Base-by-base conservation (phyloP, 2,888 invertebrate genomes). In the Pachydiplax longipennis region DNA sequence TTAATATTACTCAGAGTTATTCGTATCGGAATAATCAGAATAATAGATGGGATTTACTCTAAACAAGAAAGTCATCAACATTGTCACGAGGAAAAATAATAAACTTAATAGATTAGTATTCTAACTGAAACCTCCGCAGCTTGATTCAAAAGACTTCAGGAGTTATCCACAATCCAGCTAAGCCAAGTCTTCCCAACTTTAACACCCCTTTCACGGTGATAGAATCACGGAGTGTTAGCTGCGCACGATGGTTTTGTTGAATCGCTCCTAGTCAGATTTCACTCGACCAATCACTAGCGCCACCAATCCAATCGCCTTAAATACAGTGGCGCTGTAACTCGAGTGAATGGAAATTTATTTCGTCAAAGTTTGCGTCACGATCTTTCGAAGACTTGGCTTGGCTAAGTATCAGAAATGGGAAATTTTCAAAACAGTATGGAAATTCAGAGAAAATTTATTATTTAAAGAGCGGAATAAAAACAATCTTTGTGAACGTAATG, bases 21-120 rank as follows among this genome's bases (percentile, higher is more conserved):
- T 93, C 92, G 96, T 96, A 95, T 96, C 96, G 92, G 96, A 96
- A 93, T 96, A 96, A 94, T 96, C 96, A 90, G 96, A 96, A 93
- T 96, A 96, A 94, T 96, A 96, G 93, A 96, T 96, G 91, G 96
- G 96, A 94, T 96, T 95, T 92, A 96, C 94, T 92, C 96, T 95
- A 93, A 94, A 96, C 90, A 91, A 90, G 15, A 92, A 90, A 58
- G 22, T 87, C 65, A 87, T 87, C 83, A 83, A 35, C 83, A 83
- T 83, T 37, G 61, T 87, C 15, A 37, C 65, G n/a, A 40, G 37
- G 6, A 37, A 37, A 22, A 31, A 65, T 61, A 12, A n/a, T 37
- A 87, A 12, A 8, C 22, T 35, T n/a, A 5, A 87, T 58, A 40
- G 37, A n/a, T 15, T n/a, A 10, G 12, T n/a, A 44, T 8, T 44